These are phyloP conservation scores for Scrobipalpa atriplicella DNA, from an alignment of 2,888 invertebrate genomes.

Conservation along the genomic window DNA sequence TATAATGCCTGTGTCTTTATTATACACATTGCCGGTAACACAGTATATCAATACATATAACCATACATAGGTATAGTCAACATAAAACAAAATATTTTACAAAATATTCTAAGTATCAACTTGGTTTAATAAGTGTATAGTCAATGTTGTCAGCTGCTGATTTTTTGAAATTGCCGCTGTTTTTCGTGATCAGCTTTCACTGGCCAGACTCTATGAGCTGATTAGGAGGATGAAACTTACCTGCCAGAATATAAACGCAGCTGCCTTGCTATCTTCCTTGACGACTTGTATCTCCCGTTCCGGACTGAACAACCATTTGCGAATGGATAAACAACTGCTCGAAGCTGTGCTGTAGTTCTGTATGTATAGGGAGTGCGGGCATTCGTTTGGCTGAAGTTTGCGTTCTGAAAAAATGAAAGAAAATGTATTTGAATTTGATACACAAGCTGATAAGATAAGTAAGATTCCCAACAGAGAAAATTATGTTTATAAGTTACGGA, in stretches of 20 bases:
- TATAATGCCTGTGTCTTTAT: too few species aligned
- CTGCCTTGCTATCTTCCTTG: conserved; percentile 87
- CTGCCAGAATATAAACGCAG: conserved; percentile 95
- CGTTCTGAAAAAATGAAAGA: conserved; percentile 88
- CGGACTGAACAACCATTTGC: conserved; percentile 93
- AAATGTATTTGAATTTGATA: neutral
- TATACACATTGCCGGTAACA: too few species aligned
- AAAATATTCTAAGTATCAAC: too few species aligned
- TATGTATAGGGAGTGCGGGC: conserved; percentile 98
- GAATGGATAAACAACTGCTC: conserved; percentile 94
- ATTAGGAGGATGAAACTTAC: conserved; percentile 52
- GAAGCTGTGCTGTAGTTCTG: conserved; percentile 99
- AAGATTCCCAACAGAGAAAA: too few species aligned
- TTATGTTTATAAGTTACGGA: neutral
- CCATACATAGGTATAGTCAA: too few species aligned
- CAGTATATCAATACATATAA: too few species aligned
- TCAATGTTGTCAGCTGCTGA: too few species aligned
- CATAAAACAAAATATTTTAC: too few species aligned
- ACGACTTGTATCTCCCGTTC: conserved; percentile 83
- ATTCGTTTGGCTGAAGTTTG: conserved; percentile 95
- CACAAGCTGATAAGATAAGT: neutral
- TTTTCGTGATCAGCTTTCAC: too few species aligned
- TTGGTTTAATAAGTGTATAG: too few species aligned
- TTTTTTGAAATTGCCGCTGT: too few species aligned
- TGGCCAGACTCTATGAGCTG: too few species aligned